A percentile compares a stretch with the other conserved stretches of the same genome.
Evolutionary conservation across 1,140 invertebrate genomes (phyloP).

Genomic region (Pentalonia nigronervosa): DNA sequence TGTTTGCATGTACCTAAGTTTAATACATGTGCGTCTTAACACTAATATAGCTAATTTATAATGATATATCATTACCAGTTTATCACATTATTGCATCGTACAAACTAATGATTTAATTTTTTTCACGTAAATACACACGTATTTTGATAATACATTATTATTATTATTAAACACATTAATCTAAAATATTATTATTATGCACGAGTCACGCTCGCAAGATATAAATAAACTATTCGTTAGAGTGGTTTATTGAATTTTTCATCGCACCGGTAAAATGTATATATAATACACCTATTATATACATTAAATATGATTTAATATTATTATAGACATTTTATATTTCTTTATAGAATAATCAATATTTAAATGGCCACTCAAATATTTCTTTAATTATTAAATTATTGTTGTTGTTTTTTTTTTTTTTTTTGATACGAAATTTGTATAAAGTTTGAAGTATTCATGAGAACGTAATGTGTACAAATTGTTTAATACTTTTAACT

Average conservation of each 20-base stretch:
- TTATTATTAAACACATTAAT: not conserved
- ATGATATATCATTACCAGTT: not conserved
- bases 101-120: not conserved
- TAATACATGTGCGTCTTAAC: not conserved
- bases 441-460: not conserved
- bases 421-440: not conserved
- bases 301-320: not conserved
- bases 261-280: not conserved
- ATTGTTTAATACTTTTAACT: not conserved
- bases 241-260: not conserved
- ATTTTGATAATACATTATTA: not conserved
- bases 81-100: not conserved
- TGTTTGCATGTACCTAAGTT: not conserved
- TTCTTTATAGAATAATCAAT: not conserved
- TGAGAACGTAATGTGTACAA: too few relatives aligned
- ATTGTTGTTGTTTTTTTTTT: not conserved
- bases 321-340: not conserved
- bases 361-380: not conserved
- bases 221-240: not conserved
- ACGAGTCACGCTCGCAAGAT: not conserved
- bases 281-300: not conserved
- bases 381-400: not conserved
- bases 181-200: constrained; percentile 12
- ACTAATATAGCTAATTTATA: not conserved
- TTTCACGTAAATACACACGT: not conserved